A percentile compares a stretch with the other conserved stretches of the same genome.
These are phyloP conservation scores for Lottia gigantea DNA, from an alignment of 2,888 invertebrate species.

Conservation along the genomic window DNA sequence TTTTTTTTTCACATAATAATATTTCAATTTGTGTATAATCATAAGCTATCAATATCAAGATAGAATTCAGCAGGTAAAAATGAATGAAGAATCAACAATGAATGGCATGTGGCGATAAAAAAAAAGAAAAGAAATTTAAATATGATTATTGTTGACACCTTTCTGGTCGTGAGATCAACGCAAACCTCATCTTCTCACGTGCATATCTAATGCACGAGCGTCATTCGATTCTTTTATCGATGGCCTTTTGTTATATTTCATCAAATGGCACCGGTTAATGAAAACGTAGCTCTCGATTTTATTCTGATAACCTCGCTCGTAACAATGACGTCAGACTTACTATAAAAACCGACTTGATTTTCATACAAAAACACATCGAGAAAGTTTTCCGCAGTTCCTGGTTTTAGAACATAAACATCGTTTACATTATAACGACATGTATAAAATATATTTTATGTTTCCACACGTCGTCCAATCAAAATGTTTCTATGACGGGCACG, in stretches of 20 bases:
- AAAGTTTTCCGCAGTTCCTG: too few relatives aligned
- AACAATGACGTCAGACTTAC: not conserved
- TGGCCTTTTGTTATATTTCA: not conserved
- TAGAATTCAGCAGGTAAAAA: too few relatives aligned
- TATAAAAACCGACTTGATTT: too few relatives aligned
- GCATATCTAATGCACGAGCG: not conserved
- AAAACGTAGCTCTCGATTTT: not conserved
- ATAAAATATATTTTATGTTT: too few relatives aligned
- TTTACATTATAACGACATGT: too few relatives aligned
- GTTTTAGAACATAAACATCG: too few relatives aligned
- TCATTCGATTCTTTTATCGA: not conserved
- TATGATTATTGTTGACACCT: too few relatives aligned
- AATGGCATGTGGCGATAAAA: not conserved
- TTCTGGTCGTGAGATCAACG: not conserved
- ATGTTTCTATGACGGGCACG: slow-evolving; percentile 5
- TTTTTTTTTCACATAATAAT: too few relatives aligned
- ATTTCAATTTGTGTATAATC: too few relatives aligned
- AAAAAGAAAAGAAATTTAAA: not conserved
- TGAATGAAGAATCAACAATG: too few relatives aligned
- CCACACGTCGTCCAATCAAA: not conserved
- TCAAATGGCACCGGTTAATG: not conserved
- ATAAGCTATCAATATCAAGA: too few relatives aligned
- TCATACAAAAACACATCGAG: too few relatives aligned
- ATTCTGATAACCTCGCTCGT: not conserved
- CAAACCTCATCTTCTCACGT: slow-evolving; percentile 1